Evolutionary conservation across 2,113 vertebrate species (phyloP), one percentile per base, ranked within the genome.

Genomic region (Peromyscus leucopus): DNA sequence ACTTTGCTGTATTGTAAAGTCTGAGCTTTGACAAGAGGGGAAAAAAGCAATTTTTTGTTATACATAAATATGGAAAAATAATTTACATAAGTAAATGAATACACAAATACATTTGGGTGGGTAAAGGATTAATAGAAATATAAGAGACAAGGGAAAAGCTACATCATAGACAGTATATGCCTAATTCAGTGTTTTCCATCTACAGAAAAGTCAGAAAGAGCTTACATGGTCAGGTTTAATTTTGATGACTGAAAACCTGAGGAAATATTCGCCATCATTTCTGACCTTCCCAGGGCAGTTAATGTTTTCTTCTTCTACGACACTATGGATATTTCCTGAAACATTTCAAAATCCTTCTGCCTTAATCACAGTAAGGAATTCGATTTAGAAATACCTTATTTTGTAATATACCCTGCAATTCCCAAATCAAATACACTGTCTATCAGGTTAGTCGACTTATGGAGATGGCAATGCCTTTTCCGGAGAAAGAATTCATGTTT

Each of bases 361-460:
- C n/a, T 88, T 71, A 93, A 93, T 24, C 1, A 61, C 19, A 89
- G 9, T 69, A 55, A 95, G 74, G 55, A 92, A 55, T 84, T 63
- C 69, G 93, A 94, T 51, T 96, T 33, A 84, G n/a, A 46, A 97
- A 94, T 67, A 96, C 75, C 12, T 85, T 96, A 7, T 0, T 95
- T 97, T 97, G 91, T 93, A 72, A 93, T 31, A 89, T 51, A 94
- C 21, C 94, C 59, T 61, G 74, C 11, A 94, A 88, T 57, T 82
- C 90, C 46, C 84, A 96, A 91, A 96, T 10, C 55, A 96, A 97
- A 93, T 76, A 92, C 1, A 80, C 55, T 86, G 22, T 97, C 95
- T 90, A 92, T 87, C 93, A 98, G 79, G 74, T 84, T 97, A 96
- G 71, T 67, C 46, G 39, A 92, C 87, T 82, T 85, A 19, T 51